Percentiles rank a stretch among this genome's conserved stretches.
phyloP scores from a whole-genome alignment of 2,888 invertebrate species.

The Acrobasis consociella region DNA sequence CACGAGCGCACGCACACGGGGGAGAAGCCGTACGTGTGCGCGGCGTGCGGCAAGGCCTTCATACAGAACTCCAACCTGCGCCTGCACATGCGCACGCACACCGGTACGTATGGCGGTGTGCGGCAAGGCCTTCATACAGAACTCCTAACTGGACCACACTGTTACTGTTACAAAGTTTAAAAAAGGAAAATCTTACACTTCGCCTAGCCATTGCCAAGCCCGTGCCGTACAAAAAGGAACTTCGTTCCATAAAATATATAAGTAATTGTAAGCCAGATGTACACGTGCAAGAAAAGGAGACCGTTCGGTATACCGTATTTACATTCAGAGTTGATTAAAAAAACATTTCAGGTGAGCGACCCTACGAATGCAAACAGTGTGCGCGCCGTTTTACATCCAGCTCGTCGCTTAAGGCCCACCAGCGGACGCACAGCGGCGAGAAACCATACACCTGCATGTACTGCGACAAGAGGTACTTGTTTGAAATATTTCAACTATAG shows the following conservation, averaged over 20 bases:
- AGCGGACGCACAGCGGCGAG: conserved; percentile 76
- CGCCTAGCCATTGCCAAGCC: no score
- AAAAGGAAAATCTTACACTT: no score
- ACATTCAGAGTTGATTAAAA: neutral
- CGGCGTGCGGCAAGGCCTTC: conserved; percentile 81
- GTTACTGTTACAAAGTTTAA: no score
- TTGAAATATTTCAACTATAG: no score
- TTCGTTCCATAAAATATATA: no score
- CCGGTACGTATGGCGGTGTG: conserved; percentile 41
- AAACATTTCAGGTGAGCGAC: conserved; percentile 40
- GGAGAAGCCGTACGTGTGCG: conserved; percentile 83
- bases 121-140: no score
- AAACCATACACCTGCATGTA: conserved; percentile 45
- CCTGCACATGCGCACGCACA: conserved; percentile 72
- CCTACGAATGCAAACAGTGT: conserved; percentile 44
- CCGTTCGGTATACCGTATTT: no score
- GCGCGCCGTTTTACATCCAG: conserved; percentile 72
- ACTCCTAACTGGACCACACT: no score
- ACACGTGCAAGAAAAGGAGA: no score
- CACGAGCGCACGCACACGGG: conserved; percentile 85
- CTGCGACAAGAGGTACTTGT: conserved; percentile 53
- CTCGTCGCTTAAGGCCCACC: conserved; percentile 73
- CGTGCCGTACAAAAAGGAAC: no score
- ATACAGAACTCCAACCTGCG: conserved; percentile 83
- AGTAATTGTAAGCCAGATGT: no score